phyloP scores from a whole-genome alignment of 2,113 vertebrate genomes.

The Chinchilla lanigera region DNA sequence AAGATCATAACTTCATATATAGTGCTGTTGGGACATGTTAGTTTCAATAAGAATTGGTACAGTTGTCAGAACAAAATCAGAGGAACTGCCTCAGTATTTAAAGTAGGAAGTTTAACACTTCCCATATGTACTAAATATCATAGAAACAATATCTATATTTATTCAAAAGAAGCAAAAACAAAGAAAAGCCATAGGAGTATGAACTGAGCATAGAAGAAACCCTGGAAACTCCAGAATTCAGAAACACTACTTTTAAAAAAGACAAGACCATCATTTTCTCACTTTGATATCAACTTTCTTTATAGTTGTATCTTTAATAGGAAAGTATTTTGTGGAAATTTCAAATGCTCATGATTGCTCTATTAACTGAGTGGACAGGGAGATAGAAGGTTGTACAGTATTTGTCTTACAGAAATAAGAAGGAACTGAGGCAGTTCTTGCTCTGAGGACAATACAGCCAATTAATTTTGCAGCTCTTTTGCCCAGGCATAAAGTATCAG shows the following conservation, averaged over 20 bases:
- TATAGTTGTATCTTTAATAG: background rate
- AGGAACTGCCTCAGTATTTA: background rate
- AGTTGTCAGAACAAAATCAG: background rate
- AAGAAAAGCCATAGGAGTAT: background rate
- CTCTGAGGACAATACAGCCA: background rate
- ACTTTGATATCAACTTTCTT: background rate
- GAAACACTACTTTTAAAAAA: background rate
- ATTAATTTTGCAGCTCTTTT: background rate
- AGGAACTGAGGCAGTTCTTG: constrained; percentile 16
- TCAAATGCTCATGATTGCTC: background rate
- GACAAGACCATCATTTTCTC: background rate
- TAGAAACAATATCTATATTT: background rate
- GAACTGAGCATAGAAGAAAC: background rate
- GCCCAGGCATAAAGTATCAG: background rate
- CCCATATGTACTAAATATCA: background rate
- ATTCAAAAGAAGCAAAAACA: background rate
- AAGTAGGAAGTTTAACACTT: background rate
- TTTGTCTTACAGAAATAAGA: background rate
- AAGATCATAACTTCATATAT: background rate
- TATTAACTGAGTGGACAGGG: background rate
- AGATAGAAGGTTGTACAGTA: background rate
- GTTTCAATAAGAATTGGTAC: background rate
- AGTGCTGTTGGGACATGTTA: background rate
- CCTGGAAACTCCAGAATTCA: constrained; percentile 42
- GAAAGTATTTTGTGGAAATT: background rate